A percentile compares a stretch with the other conserved stretches of the same genome.
These are phyloP conservation scores for Drosophila parthenogenetica DNA, from an alignment of 2,888 invertebrate species.

Conservation along the genomic window DNA sequence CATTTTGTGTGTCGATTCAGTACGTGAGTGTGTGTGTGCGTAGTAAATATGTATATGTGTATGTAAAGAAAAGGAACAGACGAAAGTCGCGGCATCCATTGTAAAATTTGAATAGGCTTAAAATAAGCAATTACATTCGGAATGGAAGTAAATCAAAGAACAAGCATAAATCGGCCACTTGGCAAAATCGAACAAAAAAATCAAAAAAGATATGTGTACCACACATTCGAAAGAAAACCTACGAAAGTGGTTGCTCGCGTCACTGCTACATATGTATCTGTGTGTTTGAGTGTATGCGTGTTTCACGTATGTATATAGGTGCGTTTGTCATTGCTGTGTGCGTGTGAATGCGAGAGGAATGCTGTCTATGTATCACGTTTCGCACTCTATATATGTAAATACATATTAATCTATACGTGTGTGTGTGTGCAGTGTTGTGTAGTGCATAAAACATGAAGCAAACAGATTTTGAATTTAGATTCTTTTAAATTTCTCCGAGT, in stretches of 20 bases:
- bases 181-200: slow-evolving; percentile 42
- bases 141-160: slow-evolving; percentile 15
- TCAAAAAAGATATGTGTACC: slow-evolving; percentile 47
- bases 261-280: slow-evolving; percentile 53
- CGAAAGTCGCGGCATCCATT: slow-evolving; percentile 39
- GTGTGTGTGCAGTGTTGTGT: slow-evolving; percentile 66
- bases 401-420: slow-evolving; percentile 6
- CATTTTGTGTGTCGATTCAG: slow-evolving; percentile 38
- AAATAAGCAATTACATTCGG: slow-evolving; percentile 1
- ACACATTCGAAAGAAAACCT: slow-evolving; percentile 69
- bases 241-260: slow-evolving; percentile 77
- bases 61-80: slow-evolving; percentile 34
- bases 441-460: slow-evolving; percentile 71
- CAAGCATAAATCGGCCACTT: slow-evolving; percentile 27
- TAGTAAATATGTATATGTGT: slow-evolving; percentile 16
- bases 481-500: slow-evolving; percentile 42
- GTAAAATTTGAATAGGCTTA: slow-evolving; percentile 18
- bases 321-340: slow-evolving; percentile 49
- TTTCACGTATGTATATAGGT: slow-evolving; percentile 37
- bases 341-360: slow-evolving; percentile 73
- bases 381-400: slow-evolving; percentile 56
- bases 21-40: slow-evolving; percentile 33
- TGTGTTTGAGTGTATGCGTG: slow-evolving; percentile 24
- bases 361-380: slow-evolving; percentile 76
- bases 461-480: slow-evolving; percentile 57